A percentile compares a stretch with the other conserved stretches of the same genome.
Evolutionary conservation across 2,113 vertebrate genomes (phyloP).

Genomic region (Rhinoderma darwinii): DNA sequence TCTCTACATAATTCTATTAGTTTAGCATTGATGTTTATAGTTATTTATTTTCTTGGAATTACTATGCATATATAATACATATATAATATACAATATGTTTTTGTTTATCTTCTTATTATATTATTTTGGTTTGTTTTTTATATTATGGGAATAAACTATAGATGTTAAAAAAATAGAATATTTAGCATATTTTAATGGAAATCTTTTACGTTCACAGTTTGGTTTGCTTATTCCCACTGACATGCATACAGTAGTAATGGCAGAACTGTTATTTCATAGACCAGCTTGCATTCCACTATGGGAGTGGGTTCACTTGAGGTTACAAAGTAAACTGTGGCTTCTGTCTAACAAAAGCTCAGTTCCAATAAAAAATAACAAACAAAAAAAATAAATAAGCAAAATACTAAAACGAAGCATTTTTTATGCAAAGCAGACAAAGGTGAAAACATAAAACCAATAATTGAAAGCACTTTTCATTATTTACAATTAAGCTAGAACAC

Average conservation of each 20-base stretch:
- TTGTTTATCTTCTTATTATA: background rate
- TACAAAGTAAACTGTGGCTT: background rate
- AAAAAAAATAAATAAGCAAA: constrained; percentile 4
- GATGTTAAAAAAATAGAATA: background rate
- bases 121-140: background rate
- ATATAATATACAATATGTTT: no score
- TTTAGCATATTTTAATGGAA: constrained; percentile 5
- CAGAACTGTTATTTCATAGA: background rate
- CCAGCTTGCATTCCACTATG: background rate
- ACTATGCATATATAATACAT: no score
- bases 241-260: background rate
- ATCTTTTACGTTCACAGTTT: constrained; percentile 33
- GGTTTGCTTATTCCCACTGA: background rate
- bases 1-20: no score
- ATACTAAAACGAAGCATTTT: constrained; percentile 27
- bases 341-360: background rate
- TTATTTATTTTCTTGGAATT: no score
- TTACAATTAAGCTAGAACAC: constrained; percentile 54
- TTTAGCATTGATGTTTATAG: no score
- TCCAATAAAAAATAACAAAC: background rate
- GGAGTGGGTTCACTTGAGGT: background rate
- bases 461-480: constrained; percentile 33
- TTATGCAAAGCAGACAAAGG: constrained; percentile 3
- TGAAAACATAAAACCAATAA: constrained; percentile 29
- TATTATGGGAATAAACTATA: no score